Percentiles rank a stretch among this genome's conserved stretches.
Evolutionary conservation across 1,140 invertebrate genomes (phyloP).

Genomic region (Asbolus verrucosus): DNA sequence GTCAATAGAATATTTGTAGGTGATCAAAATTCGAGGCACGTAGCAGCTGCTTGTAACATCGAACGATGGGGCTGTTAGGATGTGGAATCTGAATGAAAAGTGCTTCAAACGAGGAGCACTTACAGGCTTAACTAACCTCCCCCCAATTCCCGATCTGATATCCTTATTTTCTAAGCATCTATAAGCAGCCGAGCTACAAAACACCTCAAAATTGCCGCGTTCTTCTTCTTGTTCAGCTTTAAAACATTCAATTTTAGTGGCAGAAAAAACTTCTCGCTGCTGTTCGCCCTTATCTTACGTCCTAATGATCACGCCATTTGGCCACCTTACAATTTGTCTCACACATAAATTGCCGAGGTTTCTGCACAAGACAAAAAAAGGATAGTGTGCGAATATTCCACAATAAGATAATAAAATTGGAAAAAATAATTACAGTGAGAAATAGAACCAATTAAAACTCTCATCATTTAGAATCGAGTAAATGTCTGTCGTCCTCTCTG

Average conservation of each 20-base stretch:
- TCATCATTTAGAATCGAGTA: conserved; percentile 24
- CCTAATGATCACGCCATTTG: too few species aligned
- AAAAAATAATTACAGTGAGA: too few species aligned
- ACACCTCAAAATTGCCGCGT: conserved; percentile 1
- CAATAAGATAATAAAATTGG: too few species aligned
- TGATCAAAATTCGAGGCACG: conserved; percentile 61
- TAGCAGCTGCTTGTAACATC: conserved; percentile 61
- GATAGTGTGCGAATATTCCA: too few species aligned
- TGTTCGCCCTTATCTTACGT: background rate
- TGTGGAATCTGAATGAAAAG: conserved; percentile 63
- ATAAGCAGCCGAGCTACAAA: conserved; percentile 40
- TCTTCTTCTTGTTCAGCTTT: too few species aligned
- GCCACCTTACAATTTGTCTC: too few species aligned
- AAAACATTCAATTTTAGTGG: too few species aligned
- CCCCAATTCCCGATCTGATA: conserved; percentile 47
- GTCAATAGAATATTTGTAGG: conserved; percentile 64
- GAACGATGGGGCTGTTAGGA: conserved; percentile 58
- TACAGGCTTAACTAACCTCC: conserved; percentile 53
- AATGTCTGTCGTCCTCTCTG: conserved; percentile 1
- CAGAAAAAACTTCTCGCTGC: too few species aligned
- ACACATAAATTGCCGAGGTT: too few species aligned
- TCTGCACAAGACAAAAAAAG: too few species aligned
- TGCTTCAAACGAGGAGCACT: conserved; percentile 59
- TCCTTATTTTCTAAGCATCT: conserved; percentile 46
- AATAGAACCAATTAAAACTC: too few species aligned